Evolutionary conservation across 2,113 vertebrate genomes (phyloP).

Genomic region (Phycodurus eques): DNA sequence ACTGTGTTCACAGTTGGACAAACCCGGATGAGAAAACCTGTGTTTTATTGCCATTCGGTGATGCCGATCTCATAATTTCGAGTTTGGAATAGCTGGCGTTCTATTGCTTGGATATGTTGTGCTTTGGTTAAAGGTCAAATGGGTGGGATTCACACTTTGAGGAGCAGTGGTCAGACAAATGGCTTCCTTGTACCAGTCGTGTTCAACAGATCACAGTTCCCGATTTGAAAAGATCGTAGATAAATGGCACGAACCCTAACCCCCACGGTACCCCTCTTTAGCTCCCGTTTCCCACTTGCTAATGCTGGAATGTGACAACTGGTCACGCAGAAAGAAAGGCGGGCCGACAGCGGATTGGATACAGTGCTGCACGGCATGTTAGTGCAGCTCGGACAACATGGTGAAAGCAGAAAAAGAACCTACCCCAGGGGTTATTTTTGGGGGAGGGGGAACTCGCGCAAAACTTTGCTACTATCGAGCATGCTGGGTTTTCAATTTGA

Average conservation of each 20-base stretch:
- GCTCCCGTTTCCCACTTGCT: slow-evolving; percentile 38
- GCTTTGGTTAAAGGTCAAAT: slow-evolving; percentile 47
- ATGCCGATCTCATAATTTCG: slow-evolving; percentile 25
- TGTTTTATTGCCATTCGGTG: slow-evolving; percentile 18
- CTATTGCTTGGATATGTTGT: not conserved
- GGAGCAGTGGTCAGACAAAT: slow-evolving; percentile 47
- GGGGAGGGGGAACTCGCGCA: not conserved
- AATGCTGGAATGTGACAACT: slow-evolving; percentile 67
- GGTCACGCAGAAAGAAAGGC: slow-evolving; percentile 63
- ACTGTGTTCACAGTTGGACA: slow-evolving; percentile 42
- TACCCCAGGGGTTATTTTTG: not conserved
- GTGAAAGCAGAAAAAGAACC: slow-evolving; percentile 20
- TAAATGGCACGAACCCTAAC: slow-evolving; percentile 54
- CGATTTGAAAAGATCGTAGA: slow-evolving; percentile 55
- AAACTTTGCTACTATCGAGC: slow-evolving; percentile 23
- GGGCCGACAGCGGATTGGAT: slow-evolving; percentile 52
- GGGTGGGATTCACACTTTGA: slow-evolving; percentile 29
- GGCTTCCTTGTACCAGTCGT: slow-evolving; percentile 44
- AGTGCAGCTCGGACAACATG: slow-evolving; percentile 27
- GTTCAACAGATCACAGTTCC: slow-evolving; percentile 63
- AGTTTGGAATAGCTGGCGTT: not conserved
- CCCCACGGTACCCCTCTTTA: slow-evolving; percentile 45
- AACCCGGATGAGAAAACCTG: slow-evolving; percentile 35
- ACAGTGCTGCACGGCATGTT: slow-evolving; percentile 49
- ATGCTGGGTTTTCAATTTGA: slow-evolving; percentile 33